Evolutionary conservation across 2,113 vertebrate genomes (phyloP), one percentile per base, ranked within the genome.

Genomic region (Ibidorhyncha struthersii): DNA sequence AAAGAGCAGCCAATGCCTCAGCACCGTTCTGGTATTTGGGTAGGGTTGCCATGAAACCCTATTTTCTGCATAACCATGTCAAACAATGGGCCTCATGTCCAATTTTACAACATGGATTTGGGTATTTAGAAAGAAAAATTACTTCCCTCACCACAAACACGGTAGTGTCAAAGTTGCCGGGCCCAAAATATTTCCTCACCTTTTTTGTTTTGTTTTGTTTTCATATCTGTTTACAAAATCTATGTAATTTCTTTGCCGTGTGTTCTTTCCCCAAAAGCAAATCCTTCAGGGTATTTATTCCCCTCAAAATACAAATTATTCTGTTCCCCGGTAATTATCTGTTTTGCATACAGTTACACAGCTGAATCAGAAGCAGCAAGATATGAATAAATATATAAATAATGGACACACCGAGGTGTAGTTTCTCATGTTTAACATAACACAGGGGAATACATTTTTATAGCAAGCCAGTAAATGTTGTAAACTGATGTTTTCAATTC

Each of bases 401-500:
- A 96, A 97, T 96, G 96, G 95, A 97, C 96, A 97, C 95, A 95
- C 96, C 0, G 89, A 96, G 97, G 97, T 98, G 97, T 97, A 95
- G 97, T 88, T 97, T 98, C 96, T 97, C 93, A 76, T 97, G 92
- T 98, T 97, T 98, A 97, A 98, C 94, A 96, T 92, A 96, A 94
- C 98, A 97, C 97, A 78, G 63, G 97, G 98, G 98, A 98, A 97
- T 97, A 97, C 94, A 76, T 98, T 99, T 97, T 99, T 98, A 99
- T 96, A 92, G 97, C 76, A 95, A 83, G 89, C 98, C 97, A 97
- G 98, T 98, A 98, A 99, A 99, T 96, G 97, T 97, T 97, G 91
- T 89, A 97, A 98, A 97, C 98, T 98, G 98, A 98, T 98, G 98
- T 98, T 99, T 99, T 98, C 98, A 98, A 98, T 98, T 98, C 98